These are phyloP conservation scores for Dicrurus megarhynchus DNA, from an alignment of 2,113 vertebrate species.

Conservation along the genomic window DNA sequence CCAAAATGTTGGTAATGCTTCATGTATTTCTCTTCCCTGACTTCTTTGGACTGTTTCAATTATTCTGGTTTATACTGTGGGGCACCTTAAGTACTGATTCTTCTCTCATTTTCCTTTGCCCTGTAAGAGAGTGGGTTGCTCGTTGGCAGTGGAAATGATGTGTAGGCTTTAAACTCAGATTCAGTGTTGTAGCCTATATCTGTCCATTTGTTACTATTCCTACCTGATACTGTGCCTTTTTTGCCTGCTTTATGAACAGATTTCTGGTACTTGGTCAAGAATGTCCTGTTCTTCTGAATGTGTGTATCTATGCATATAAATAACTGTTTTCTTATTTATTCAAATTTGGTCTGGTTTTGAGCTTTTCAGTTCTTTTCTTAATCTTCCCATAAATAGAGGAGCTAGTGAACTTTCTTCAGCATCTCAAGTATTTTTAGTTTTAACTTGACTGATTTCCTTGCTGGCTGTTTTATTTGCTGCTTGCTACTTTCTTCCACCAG, in stretches of 20 bases:
- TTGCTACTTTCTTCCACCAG: slow-evolving; percentile 45
- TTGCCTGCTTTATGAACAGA: background rate
- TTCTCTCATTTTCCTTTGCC: background rate
- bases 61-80: background rate
- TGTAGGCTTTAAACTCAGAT: background rate
- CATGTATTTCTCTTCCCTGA: background rate
- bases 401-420: background rate
- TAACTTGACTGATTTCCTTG: slow-evolving; percentile 12
- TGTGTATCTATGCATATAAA: slow-evolving; percentile 18
- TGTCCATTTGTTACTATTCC: background rate
- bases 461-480: slow-evolving; percentile 31
- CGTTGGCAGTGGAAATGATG: background rate
- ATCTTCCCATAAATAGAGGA: background rate
- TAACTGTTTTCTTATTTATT: slow-evolving; percentile 10
- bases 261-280: slow-evolving; percentile 5
- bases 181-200: background rate
- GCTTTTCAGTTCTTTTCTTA: background rate
- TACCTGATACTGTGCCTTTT: background rate
- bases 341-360: slow-evolving; percentile 8
- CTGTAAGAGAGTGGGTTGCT: background rate
- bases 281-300: background rate
- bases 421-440: slow-evolving; percentile 4
- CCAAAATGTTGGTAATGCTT: background rate
- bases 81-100: background rate
- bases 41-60: background rate